Evolutionary conservation across 2,888 invertebrate genomes (phyloP).

Genomic region (Drosophila dives): DNA sequence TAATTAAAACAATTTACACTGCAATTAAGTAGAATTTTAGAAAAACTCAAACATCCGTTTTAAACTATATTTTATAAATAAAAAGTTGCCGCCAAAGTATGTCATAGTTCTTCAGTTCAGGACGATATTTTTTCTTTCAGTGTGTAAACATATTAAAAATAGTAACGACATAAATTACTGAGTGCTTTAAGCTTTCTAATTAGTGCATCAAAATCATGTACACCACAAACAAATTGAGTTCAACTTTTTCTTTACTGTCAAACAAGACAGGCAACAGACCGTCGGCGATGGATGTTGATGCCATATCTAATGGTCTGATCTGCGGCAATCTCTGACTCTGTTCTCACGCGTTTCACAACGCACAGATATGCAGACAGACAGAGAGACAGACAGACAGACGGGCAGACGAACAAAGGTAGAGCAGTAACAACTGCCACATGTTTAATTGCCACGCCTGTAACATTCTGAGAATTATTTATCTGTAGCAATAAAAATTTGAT

Average conservation of each 20-base stretch:
- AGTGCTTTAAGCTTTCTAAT: background rate
- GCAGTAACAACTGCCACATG: slow-evolving; percentile 31
- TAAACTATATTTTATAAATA: background rate
- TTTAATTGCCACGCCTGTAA: slow-evolving; percentile 50
- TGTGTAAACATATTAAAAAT: background rate
- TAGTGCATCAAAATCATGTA: slow-evolving; percentile 6
- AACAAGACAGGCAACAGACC: slow-evolving; percentile 11
- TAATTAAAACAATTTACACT: background rate
- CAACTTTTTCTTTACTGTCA: slow-evolving; percentile 26
- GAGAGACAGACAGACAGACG: slow-evolving; percentile 9
- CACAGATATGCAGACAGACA: slow-evolving; percentile 9
- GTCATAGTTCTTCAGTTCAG: background rate
- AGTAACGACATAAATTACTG: background rate
- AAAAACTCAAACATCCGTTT: background rate
- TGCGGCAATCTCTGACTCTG: slow-evolving; percentile 41
- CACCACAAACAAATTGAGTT: slow-evolving; percentile 31
- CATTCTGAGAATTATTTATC: slow-evolving; percentile 13
- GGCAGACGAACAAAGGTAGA: slow-evolving; percentile 7
- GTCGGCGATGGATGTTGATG: slow-evolving; percentile 2
- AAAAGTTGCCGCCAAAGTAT: background rate
- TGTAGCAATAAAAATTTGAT: slow-evolving; percentile 16
- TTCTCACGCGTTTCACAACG: slow-evolving; percentile 67
- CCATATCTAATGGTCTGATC: slow-evolving; percentile 42
- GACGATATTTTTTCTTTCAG: background rate
- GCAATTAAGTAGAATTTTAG: background rate